A percentile compares a stretch with the other conserved stretches of the same genome.
These are phyloP conservation scores for Acronicta aceris DNA, from an alignment of 2,888 invertebrate genomes.

Conservation along the genomic window DNA sequence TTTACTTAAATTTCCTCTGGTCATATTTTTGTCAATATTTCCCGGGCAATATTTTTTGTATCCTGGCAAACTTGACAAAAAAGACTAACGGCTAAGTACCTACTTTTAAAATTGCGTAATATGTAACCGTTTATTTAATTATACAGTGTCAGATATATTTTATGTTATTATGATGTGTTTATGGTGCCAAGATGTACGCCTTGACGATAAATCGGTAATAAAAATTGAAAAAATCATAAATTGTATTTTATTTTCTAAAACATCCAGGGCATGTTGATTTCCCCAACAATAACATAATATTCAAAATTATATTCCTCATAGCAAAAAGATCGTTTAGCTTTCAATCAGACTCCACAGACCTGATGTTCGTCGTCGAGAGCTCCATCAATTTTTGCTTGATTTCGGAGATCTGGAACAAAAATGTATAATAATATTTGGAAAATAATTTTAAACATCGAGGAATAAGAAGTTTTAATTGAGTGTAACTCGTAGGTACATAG, in stretches of 20 bases:
- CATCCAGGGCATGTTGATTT: background rate
- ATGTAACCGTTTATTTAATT: conserved; percentile 38
- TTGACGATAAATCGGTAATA: conserved; percentile 64
- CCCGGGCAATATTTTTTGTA: background rate
- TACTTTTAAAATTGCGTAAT: conserved; percentile 21
- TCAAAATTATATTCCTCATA: background rate
- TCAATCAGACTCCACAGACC: conserved; percentile 66
- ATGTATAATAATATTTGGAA: no score
- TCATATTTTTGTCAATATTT: conserved; percentile 4
- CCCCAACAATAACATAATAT: conserved; percentile 5
- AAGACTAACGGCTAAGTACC: conserved; percentile 24
- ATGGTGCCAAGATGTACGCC: conserved; percentile 70
- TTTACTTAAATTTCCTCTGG: conserved; percentile 4
- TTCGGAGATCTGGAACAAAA: conserved; percentile 85
- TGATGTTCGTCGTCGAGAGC: conserved; percentile 75
- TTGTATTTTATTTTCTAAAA: conserved; percentile 54
- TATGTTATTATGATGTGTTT: conserved; percentile 51
- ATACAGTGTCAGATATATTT: conserved; percentile 45
- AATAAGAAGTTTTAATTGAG: no score
- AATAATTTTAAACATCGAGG: no score
- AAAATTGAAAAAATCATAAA: conserved; percentile 57
- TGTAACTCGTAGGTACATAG: background rate
- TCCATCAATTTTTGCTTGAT: conserved; percentile 87
- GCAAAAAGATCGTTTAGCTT: background rate
- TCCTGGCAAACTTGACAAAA: conserved; percentile 4